Conservation (phyloP, 2,888 invertebrate species). For the Lapara coniferarum region DNA sequence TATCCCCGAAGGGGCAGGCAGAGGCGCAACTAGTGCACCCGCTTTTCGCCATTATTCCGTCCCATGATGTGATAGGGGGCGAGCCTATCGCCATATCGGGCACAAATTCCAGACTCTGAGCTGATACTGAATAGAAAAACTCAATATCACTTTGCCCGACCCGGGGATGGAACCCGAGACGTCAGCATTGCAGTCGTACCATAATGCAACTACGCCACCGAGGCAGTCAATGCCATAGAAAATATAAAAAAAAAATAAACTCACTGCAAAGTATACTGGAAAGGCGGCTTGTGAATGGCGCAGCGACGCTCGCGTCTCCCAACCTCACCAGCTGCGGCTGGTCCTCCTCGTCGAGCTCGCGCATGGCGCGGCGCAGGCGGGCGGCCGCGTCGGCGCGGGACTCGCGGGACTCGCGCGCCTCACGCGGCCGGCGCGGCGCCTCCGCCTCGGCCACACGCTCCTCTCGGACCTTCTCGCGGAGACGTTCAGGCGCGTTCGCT, state of each 20-base stretch:
- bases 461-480: conserved; percentile 71
- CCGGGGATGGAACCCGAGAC: no score
- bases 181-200: no score
- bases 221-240: neutral
- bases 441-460: conserved; percentile 87
- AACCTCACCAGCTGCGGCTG: conserved; percentile 95
- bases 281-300: conserved; percentile 98
- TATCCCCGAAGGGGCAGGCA: no score
- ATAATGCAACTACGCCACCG: no score
- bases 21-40: no score
- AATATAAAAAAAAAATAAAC: conserved; percentile 53
- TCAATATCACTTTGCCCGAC: no score
- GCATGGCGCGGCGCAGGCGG: conserved; percentile 87
- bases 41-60: no score
- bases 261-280: conserved; percentile 97
- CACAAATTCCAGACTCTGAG: no score
- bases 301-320: conserved; percentile 99
- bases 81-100: no score
- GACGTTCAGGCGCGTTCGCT: conserved; percentile 89
- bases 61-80: no score
- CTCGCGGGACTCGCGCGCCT: neutral
- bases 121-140: no score
- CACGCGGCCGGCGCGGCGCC: conserved; percentile 54
- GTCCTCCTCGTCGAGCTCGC: conserved; percentile 94
- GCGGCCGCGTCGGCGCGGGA: conserved; percentile 64